phyloP scores from a whole-genome alignment of 2,113 vertebrate genomes.

The Colinus virginianus region DNA sequence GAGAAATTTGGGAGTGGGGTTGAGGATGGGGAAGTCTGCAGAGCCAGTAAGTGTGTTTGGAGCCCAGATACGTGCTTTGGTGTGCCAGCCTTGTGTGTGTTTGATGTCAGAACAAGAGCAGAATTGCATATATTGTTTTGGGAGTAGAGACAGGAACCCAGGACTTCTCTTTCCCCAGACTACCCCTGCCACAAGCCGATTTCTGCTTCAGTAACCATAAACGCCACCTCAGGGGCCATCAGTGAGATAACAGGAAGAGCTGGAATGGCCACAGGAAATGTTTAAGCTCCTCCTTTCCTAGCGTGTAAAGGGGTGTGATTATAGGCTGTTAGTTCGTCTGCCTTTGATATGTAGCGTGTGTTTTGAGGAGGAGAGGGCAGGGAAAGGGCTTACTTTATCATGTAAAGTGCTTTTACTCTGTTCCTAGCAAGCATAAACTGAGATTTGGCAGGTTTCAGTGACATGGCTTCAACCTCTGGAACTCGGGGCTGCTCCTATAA shows the following conservation, averaged over 20 bases:
- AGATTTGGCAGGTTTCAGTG: neutral
- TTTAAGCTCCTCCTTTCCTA: neutral
- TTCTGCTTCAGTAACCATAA: neutral
- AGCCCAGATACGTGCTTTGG: accelerated
- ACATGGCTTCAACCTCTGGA: neutral
- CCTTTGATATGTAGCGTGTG: neutral
- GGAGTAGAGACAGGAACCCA: neutral
- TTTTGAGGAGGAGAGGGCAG: neutral
- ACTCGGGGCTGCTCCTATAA: neutral
- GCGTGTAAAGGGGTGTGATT: neutral
- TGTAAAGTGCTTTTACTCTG: neutral
- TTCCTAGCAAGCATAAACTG: neutral
- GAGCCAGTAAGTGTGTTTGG: accelerated
- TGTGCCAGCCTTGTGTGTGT: neutral
- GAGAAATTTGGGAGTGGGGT: neutral
- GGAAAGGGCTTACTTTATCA: neutral
- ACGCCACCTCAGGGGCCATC: accelerated
- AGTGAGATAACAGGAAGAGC: neutral
- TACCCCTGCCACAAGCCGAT: neutral
- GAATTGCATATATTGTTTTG: neutral
- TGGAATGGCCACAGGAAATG: neutral
- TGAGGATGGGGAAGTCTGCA: neutral
- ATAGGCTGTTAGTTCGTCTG: neutral
- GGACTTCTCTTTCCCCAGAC: neutral
- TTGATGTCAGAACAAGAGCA: neutral